Evolutionary conservation across 1,140 invertebrate species (phyloP).

Genomic region (Drosophila carrolli): DNA sequence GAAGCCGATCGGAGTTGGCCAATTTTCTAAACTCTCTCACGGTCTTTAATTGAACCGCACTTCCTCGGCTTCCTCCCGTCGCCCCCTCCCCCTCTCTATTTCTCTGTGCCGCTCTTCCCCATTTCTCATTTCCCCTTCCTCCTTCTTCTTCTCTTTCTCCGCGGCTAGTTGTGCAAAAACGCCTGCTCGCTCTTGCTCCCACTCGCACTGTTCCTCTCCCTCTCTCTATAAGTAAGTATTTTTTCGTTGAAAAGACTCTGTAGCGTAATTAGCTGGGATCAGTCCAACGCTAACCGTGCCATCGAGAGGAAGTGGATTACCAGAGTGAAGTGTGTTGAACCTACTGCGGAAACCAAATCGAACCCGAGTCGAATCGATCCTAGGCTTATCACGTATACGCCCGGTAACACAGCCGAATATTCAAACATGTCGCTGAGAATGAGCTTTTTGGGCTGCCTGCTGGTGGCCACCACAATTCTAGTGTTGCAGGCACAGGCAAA

Average conservation of each 20-base stretch:
- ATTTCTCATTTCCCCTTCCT: not conserved
- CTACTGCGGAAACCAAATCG: conserved; percentile 3
- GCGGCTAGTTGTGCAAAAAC: conserved; percentile 28
- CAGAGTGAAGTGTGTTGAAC: conserved; percentile 16
- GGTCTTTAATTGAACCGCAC: conserved; percentile 74
- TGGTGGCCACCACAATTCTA: conserved; percentile 41
- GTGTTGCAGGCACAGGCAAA: conserved; percentile 53
- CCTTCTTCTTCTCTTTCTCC: conserved; percentile 11
- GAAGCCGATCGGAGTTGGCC: conserved; percentile 41
- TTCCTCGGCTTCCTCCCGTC: conserved; percentile 34
- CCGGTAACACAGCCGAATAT: conserved; percentile 6
- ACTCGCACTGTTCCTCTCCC: conserved; percentile 24
- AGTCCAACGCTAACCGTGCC: conserved; percentile 66
- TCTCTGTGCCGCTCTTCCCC: not conserved
- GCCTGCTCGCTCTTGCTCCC: conserved; percentile 36
- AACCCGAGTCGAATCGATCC: not conserved
- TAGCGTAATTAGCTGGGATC: conserved; percentile 63
- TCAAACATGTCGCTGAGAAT: conserved; percentile 51
- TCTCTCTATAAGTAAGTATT: conserved; percentile 32
- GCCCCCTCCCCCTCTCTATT: not conserved
- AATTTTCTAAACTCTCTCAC: conserved; percentile 75
- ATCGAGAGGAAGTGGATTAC: conserved; percentile 62
- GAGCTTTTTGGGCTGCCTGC: conserved; percentile 55
- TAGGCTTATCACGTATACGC: conserved; percentile 35
- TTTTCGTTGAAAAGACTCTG: conserved; percentile 72